Conservation (phyloP, 2,113 vertebrate species). For the Labrus mixtus region DNA sequence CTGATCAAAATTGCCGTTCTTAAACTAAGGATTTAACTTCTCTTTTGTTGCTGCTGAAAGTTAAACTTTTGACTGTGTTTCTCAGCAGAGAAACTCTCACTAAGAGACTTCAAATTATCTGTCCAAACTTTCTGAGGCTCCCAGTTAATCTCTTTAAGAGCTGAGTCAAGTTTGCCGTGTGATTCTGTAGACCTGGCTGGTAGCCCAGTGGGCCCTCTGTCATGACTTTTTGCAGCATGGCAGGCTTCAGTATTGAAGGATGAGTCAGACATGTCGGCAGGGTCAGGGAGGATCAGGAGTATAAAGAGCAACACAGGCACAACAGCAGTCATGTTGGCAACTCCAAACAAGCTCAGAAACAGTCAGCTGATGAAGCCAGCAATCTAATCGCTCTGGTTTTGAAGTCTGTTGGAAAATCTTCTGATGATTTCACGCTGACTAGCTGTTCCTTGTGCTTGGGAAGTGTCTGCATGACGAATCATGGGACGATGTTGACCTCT, state of each 20-base stretch:
- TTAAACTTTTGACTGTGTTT: background rate
- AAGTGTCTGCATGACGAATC: constrained; percentile 48
- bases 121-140: constrained; percentile 3
- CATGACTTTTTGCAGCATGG: constrained; percentile 33
- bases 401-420: constrained; percentile 43
- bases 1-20: background rate
- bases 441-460: constrained; percentile 12
- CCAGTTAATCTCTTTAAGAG: constrained; percentile 38
- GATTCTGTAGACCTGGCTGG: constrained; percentile 32
- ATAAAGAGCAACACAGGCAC: constrained; percentile 32
- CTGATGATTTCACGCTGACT: constrained; percentile 44
- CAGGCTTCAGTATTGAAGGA: constrained; percentile 29
- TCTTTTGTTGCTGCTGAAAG: constrained; percentile 3
- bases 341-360: constrained; percentile 32
- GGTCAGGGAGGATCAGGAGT: constrained; percentile 41
- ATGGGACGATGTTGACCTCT: constrained; percentile 21
- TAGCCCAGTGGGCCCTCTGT: constrained; percentile 34
- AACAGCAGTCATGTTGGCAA: constrained; percentile 34
- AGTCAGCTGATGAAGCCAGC: constrained; percentile 21
- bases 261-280: constrained; percentile 54
- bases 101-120: background rate
- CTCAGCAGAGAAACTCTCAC: too few species aligned
- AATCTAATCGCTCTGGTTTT: constrained; percentile 35
- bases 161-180: constrained; percentile 25
- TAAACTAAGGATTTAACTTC: constrained; percentile 1